Evolutionary conservation across 2,797 vertebrate genomes (phyloP).

Genomic region (Babyrousa celebensis): DNA sequence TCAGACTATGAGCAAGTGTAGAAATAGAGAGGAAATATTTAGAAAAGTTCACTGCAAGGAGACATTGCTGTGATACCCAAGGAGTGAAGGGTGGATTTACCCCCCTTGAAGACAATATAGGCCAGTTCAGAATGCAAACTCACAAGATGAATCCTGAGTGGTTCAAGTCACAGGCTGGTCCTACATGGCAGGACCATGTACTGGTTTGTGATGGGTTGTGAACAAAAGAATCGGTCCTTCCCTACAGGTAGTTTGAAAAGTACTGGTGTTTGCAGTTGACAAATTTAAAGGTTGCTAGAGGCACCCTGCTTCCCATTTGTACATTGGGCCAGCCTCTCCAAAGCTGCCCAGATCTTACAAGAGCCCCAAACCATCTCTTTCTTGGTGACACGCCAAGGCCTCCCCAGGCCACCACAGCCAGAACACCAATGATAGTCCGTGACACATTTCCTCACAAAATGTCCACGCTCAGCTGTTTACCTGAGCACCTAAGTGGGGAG

Average conservation of each 20-base stretch:
- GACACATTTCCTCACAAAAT: background rate
- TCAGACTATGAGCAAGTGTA: background rate
- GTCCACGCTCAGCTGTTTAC: background rate
- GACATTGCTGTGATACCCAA: background rate
- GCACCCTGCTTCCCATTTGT: background rate
- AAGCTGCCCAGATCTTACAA: background rate
- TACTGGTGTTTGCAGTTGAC: background rate
- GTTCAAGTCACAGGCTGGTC: background rate
- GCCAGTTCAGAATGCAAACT: background rate
- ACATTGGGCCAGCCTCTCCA: background rate
- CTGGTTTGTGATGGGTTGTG: background rate
- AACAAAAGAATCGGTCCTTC: background rate
- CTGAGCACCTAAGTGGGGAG: background rate
- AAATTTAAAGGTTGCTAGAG: background rate
- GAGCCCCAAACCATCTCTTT: background rate
- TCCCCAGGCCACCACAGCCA: background rate
- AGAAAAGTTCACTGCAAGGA: background rate
- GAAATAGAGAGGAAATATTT: background rate
- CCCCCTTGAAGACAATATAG: background rate
- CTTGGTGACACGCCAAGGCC: background rate
- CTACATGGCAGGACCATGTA: background rate
- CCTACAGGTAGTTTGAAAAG: background rate
- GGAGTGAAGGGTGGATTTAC: background rate
- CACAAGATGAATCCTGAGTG: accelerated
- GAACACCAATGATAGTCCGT: background rate